Evolutionary conservation across 2,113 vertebrate species (phyloP), one percentile per base, ranked within the genome.

Genomic region (Hippocampus guttulatus): DNA sequence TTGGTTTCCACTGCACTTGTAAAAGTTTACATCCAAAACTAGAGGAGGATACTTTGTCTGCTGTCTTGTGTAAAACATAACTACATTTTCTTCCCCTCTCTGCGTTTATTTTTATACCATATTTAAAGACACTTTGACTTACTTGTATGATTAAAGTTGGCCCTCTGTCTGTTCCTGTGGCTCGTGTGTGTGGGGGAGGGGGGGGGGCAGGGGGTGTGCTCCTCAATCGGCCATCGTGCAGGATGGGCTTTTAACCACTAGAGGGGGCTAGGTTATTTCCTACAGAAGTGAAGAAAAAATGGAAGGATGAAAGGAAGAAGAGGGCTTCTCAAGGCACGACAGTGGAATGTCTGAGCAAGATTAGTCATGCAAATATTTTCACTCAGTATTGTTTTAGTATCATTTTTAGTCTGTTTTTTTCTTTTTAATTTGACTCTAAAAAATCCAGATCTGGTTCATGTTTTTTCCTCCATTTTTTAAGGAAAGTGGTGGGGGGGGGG

Each of bases 31-130:
- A 89, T 89, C 91, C 85, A 91, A 91, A 91, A 90, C 78, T 69
- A 78, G 79, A 82, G 80, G 84, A 86, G 71, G 62, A 41, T 64
- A 47, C 76, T 60, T 64, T 60, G 84, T 88, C 80, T 88, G 81
- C 78, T 87, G 91, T 94, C 91, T 81, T 67, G 82, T 91, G 90
- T 92, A 92, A 90, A 95, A 92, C 92, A 91, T 94, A 92, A 92
- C 92, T 93, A 87, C 93, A 88, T 90, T 93, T 94, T 92, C 92
- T 93, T 91, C 94, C 27, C 27, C 58, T 93, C 94, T 91, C 91
- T 93, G 93, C 93, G 91, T 96, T 97, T 97, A 98, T 98, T 97
- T 98, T 98, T 98, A 96, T 97, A 98, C 93, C 94, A 96, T 96
- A 94, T 95, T 96, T 96, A 94, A 96, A 94, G 92, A 95, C 93